phyloP scores from a whole-genome alignment of 2,113 vertebrate species.

The Corythoichthys intestinalis region DNA sequence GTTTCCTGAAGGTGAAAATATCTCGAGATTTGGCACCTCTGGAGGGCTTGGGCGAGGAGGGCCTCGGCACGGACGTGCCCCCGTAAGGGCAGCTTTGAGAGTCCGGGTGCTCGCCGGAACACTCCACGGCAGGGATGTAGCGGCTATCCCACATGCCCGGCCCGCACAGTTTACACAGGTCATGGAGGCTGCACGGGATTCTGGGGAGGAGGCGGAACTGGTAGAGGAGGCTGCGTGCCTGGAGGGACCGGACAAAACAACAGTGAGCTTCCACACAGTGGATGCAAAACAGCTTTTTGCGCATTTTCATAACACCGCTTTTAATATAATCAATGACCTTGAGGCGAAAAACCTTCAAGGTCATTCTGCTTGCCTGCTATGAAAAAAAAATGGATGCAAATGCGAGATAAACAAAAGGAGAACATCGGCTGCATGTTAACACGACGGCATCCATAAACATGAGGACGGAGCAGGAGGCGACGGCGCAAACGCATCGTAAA shows the following conservation, averaged over 20 bases:
- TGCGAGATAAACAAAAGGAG: conserved; percentile 36
- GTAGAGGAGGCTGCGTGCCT: conserved; percentile 95
- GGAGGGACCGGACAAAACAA: conserved; percentile 10
- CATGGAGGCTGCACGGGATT: conserved; percentile 92
- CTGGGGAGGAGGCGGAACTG: conserved; percentile 91
- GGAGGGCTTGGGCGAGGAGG: conserved; percentile 61
- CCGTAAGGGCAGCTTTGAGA: conserved; percentile 89
- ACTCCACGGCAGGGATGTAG: conserved; percentile 91
- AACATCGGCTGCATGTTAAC: conserved; percentile 45
- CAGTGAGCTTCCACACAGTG: background rate
- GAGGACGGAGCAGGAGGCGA: conserved; percentile 37
- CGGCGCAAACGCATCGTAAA: conserved; percentile 47
- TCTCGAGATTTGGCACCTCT: conserved; percentile 78
- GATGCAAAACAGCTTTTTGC: conserved; percentile 12
- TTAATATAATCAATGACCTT: conserved; percentile 29
- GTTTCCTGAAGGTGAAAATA: conserved; percentile 87
- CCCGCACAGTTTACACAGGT: conserved; percentile 90
- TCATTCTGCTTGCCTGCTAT: conserved; percentile 25
- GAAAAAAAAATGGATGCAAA: conserved; percentile 22
- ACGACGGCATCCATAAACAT: conserved; percentile 65
- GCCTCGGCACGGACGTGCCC: conserved; percentile 77
- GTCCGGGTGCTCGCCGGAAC: conserved; percentile 85
- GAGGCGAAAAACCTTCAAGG: conserved; percentile 34
- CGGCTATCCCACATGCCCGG: conserved; percentile 98
- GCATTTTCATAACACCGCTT: conserved; percentile 16